Evolutionary conservation across 2,113 vertebrate genomes (phyloP).

Genomic region (Saccopteryx bilineata): DNA sequence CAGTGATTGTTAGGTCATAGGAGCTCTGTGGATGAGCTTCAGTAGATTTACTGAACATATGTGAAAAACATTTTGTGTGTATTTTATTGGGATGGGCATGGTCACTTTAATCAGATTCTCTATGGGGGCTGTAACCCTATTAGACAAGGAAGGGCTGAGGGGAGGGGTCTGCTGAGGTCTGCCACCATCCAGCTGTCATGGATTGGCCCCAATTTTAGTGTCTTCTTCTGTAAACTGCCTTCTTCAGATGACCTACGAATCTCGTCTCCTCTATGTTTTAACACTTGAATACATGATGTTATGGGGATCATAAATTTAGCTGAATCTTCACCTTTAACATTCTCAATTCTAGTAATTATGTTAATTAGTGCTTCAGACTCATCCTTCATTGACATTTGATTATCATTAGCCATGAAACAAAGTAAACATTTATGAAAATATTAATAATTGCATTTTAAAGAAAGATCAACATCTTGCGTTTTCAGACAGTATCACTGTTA

Average conservation of each 20-base stretch:
- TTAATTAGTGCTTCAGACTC: background rate
- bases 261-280: background rate
- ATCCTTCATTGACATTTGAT: background rate
- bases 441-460: background rate
- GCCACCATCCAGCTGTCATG: background rate
- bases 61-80: background rate
- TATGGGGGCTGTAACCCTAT: background rate
- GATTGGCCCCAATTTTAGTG: background rate
- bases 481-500: background rate
- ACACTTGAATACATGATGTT: background rate
- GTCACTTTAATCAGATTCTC: background rate
- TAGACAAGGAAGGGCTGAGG: background rate
- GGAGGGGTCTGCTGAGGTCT: background rate
- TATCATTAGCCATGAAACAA: background rate
- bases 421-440: background rate
- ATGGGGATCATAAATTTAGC: background rate
- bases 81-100: background rate
- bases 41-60: background rate
- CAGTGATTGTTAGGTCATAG: background rate
- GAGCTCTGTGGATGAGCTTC: background rate
- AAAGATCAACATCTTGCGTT: slow-evolving; percentile 1
- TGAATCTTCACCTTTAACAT: background rate
- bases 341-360: background rate
- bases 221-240: background rate
- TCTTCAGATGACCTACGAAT: background rate